Percentiles rank a stretch among this genome's conserved stretches.
phyloP scores from a whole-genome alignment of 1,140 invertebrate species.

The Sarcophaga peregrina region DNA sequence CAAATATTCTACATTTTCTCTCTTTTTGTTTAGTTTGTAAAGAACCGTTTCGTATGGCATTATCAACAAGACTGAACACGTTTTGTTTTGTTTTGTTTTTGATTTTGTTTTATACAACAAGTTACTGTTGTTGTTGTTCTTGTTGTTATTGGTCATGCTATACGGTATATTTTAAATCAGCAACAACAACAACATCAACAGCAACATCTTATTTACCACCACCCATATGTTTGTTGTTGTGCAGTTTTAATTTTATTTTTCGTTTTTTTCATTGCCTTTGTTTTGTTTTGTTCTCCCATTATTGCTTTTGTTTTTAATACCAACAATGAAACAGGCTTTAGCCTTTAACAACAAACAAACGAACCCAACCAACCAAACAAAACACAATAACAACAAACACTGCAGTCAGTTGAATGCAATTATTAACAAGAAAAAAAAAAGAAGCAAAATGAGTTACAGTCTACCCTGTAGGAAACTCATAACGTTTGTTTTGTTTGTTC shows the following conservation, averaged over 20 bases:
- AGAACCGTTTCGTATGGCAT: slow-evolving; percentile 37
- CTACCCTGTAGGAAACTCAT: not conserved
- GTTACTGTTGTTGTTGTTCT: slow-evolving; percentile 8
- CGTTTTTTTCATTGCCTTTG: too few relatives aligned
- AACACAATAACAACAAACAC: not conserved
- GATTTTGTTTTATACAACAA: not conserved
- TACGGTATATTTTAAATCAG: not conserved
- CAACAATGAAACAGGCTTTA: slow-evolving; percentile 8
- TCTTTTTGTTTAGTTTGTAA: slow-evolving; percentile 8
- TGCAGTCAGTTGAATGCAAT: not conserved
- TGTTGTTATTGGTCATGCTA: slow-evolving; percentile 17
- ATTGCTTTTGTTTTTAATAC: not conserved
- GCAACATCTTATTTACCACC: too few relatives aligned
- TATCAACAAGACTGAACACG: slow-evolving; percentile 34
- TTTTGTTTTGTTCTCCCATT: too few relatives aligned
- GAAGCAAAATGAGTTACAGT: not conserved
- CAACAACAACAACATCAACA: too few relatives aligned
- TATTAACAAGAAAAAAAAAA: not conserved
- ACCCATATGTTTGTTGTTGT: too few relatives aligned
- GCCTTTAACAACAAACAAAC: not conserved
- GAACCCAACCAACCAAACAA: not conserved
- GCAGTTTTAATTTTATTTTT: too few relatives aligned
- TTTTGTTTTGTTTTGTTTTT: slow-evolving; percentile 14
- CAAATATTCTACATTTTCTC: not conserved
- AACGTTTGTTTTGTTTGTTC: not conserved